Percentiles rank a stretch among this genome's conserved stretches.
phyloP scores from a whole-genome alignment of 2,797 vertebrate species.

The Lepilemur septentrionalis region DNA sequence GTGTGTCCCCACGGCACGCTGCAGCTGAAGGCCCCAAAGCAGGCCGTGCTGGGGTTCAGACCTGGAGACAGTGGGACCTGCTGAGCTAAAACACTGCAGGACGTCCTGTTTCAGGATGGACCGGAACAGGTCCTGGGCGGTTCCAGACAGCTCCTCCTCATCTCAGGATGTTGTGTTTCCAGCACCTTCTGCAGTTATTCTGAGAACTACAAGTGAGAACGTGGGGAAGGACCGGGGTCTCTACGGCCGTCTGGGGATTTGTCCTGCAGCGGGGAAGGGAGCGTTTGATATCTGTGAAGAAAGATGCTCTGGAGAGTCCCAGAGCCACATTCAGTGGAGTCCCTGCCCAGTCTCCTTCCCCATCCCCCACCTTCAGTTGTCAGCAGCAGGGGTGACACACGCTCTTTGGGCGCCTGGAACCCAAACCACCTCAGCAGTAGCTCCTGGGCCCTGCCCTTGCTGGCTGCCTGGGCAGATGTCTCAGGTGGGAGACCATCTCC shows the following conservation, averaged over 20 bases:
- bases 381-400: too few species aligned
- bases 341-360: background rate
- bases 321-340: background rate
- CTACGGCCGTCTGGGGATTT: background rate
- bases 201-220: background rate
- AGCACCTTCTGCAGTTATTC: background rate
- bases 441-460: too few species aligned
- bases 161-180: background rate
- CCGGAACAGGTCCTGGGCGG: background rate
- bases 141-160: background rate
- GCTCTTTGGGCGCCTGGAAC: background rate
- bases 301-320: background rate
- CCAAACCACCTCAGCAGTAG: background rate
- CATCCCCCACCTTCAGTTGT: fast-evolving
- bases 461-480: background rate
- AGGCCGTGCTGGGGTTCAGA: background rate
- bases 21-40: background rate
- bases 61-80: background rate
- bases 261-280: background rate
- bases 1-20: too few species aligned
- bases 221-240: background rate
- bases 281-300: background rate
- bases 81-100: background rate
- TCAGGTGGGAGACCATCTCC: background rate
- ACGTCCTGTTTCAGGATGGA: background rate